Percentiles rank a stretch among this genome's conserved stretches.
Conservation (phyloP, 1,140 invertebrate genomes). For the Cylas formicarius region DNA sequence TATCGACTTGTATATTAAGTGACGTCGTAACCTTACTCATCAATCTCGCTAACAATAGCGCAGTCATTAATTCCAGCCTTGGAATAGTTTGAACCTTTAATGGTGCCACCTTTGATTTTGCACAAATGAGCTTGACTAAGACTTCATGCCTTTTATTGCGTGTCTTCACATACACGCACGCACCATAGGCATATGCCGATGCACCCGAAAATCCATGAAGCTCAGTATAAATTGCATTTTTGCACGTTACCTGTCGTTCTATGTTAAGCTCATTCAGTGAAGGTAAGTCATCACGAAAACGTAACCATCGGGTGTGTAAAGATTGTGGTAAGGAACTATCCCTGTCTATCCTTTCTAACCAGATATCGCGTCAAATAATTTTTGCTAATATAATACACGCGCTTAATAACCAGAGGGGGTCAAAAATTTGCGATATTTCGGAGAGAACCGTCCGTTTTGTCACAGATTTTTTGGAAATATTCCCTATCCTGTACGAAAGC, state of each 20-base stretch:
- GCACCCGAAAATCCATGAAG: conserved; percentile 42
- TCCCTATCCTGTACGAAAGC: conserved; percentile 1
- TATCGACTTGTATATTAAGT: conserved; percentile 9
- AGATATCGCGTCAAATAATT: conserved; percentile 21
- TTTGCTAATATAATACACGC: conserved; percentile 20
- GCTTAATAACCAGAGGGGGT: conserved; percentile 24
- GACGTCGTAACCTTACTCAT: conserved; percentile 15
- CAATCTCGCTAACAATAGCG: conserved; percentile 31
- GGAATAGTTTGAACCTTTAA: conserved; percentile 33
- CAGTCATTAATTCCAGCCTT: conserved; percentile 35
- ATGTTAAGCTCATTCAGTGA: neutral
- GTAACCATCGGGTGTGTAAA: conserved; percentile 4
- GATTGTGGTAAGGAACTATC: conserved; percentile 17
- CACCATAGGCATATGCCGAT: conserved; percentile 38
- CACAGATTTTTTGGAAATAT: too few relatives aligned
- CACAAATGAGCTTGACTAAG: conserved; percentile 19
- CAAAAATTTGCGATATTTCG: conserved; percentile 20
- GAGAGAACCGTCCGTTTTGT: conserved; percentile 19
- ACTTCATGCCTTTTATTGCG: conserved; percentile 9
- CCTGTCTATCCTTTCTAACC: conserved; percentile 19
- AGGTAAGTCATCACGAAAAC: conserved; percentile 5
- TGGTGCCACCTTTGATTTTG: conserved; percentile 39
- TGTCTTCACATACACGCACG: conserved; percentile 37
- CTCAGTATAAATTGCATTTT: too few relatives aligned
- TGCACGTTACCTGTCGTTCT: conserved; percentile 4